Base-by-base conservation (phyloP, 2,888 invertebrate genomes). In the Steromphala cineraria region DNA sequence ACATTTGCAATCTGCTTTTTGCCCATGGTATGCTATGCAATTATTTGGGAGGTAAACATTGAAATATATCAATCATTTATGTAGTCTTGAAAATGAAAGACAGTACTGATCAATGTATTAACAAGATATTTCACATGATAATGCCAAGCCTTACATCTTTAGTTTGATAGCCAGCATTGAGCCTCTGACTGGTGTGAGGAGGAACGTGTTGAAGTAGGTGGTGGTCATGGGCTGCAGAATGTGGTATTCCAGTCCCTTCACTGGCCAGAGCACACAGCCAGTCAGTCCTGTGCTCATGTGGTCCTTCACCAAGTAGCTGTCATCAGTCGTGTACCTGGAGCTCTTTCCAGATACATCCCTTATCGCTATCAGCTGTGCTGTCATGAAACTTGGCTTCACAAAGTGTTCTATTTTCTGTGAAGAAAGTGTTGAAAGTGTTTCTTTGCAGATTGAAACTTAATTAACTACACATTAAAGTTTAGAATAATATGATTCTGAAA, bases 341-440 rank as follows among this genome's bases (percentile, higher is more conserved):
- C 24, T 28, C 24, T 75, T 53, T 24, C 13, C n/a, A 4, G 36
- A 71, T 19, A 75, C 5, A 46, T 53, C 75, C 19, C 56, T 17
- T 76, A 36, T 67, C 76, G 78, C 17, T 83, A 67, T 13, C 56
- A 75, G 28, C 79, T 83, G 19, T 77, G 80, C 15, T 80, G 80
- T 28, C 4, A 85, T 80, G 79, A 86, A 87, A 21, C 82, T 81
- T 67, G 89, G 89, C 46, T 85, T 84, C 53, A 88, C 55, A 17
- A 46, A 67, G 13, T 86, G 82, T 15, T 83, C 87, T 36, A 81
- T 80, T 82, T 86, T 85, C 89, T 89, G 86, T 31, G 82, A 84
- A 52, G 40, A 53, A 78, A 40, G 53, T n/a, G n/a, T n/a, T n/a
- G n/a, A n/a, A n/a, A n/a, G n/a, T n/a, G n/a, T n/a, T n/a, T n/a